Conservation (phyloP, 2,113 vertebrate genomes). For the Electrona antarctica region DNA sequence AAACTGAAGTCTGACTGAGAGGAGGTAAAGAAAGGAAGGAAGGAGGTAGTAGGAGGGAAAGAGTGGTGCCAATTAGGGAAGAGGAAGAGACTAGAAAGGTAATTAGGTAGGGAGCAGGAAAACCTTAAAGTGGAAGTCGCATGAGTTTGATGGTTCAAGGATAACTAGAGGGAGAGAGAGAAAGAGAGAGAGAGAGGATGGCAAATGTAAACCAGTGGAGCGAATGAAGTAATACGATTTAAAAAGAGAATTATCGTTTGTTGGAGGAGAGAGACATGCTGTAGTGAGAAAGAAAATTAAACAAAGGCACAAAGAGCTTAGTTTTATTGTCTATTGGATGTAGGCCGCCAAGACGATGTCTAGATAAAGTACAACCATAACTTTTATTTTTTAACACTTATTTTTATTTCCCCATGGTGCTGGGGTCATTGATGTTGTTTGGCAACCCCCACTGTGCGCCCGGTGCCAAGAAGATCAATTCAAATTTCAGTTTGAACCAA, state of each 20-base stretch:
- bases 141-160: slow-evolving; percentile 50
- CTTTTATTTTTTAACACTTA: slow-evolving; percentile 63
- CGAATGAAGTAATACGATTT: slow-evolving; percentile 42
- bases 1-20: slow-evolving; percentile 60
- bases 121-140: slow-evolving; percentile 37
- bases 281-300: slow-evolving; percentile 22
- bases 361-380: slow-evolving; percentile 58
- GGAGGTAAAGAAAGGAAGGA: slow-evolving; percentile 50
- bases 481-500: slow-evolving; percentile 60
- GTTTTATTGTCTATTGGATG: slow-evolving; percentile 38
- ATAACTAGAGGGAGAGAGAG: slow-evolving; percentile 32
- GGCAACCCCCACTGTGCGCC: slow-evolving; percentile 48
- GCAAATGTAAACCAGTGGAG: slow-evolving; percentile 35
- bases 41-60: slow-evolving; percentile 44
- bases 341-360: slow-evolving; percentile 39
- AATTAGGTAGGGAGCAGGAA: slow-evolving; percentile 66
- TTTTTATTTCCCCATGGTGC: slow-evolving; percentile 54
- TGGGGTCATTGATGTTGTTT: slow-evolving; percentile 60
- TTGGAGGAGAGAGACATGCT: slow-evolving; percentile 41
- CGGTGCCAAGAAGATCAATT: slow-evolving; percentile 66
- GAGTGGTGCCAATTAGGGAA: slow-evolving; percentile 74
- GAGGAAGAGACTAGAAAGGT: slow-evolving; percentile 62
- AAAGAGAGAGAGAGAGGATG: slow-evolving; percentile 21
- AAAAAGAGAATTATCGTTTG: slow-evolving; percentile 51
- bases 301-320: slow-evolving; percentile 24